Conservation (phyloP, 2,888 invertebrate genomes). For the Plutella xylostella region DNA sequence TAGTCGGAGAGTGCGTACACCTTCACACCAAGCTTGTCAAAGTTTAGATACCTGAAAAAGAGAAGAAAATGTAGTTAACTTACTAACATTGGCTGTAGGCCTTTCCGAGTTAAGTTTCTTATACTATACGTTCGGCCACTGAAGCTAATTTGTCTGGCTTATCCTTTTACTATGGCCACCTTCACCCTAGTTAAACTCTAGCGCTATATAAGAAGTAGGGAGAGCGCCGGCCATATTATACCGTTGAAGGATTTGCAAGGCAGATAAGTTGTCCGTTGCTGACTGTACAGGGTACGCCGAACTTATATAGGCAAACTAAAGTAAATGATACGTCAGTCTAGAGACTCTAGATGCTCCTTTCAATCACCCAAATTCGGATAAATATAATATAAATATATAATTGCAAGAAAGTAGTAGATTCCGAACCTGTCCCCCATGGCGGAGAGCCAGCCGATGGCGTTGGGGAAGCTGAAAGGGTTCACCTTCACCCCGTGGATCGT, state of each 20-base stretch:
- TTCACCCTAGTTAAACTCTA: background rate
- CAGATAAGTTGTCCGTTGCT: background rate
- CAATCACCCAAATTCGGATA: background rate
- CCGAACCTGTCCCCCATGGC: constrained; percentile 55
- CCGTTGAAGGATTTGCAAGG: background rate
- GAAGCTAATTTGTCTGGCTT: background rate
- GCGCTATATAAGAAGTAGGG: background rate
- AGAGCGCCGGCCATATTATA: background rate
- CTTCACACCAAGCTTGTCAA: constrained; percentile 67
- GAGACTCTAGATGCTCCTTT: background rate
- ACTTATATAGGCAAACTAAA: background rate
- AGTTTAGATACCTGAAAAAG: constrained; percentile 72
- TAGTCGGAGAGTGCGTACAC: constrained; percentile 63
- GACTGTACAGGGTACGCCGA: background rate
- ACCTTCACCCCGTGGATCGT: constrained; percentile 65
- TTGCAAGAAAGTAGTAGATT: background rate
- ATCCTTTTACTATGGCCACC: background rate
- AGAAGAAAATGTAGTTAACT: constrained; percentile 13
- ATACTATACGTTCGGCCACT: background rate
- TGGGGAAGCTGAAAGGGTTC: constrained; percentile 68
- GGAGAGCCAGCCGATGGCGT: constrained; percentile 60
- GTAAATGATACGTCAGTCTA: background rate
- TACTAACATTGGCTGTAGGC: background rate
- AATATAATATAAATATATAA: background rate
- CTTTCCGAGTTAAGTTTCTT: background rate